These are phyloP conservation scores for Stegodyphus mimosarum DNA, from an alignment of 1,140 invertebrate genomes.

Conservation along the genomic window DNA sequence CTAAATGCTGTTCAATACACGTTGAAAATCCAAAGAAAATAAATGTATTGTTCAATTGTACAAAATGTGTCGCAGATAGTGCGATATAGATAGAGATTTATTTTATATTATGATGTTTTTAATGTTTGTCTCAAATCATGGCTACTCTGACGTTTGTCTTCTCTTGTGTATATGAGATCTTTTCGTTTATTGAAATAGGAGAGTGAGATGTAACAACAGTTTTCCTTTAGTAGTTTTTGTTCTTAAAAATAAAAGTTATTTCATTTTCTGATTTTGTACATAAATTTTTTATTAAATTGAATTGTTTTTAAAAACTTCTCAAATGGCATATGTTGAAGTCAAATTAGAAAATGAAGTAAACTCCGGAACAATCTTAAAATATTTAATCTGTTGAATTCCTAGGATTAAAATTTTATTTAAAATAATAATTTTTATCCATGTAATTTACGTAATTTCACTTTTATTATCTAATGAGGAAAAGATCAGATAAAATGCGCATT, in stretches of 20 bases:
- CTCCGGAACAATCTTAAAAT: too few relatives aligned
- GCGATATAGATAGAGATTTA: constrained; percentile 37
- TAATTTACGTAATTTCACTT: too few relatives aligned
- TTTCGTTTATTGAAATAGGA: not conserved
- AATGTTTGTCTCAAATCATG: constrained; percentile 6
- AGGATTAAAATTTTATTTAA: too few relatives aligned
- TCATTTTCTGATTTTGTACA: not conserved
- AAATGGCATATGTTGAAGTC: too few relatives aligned
- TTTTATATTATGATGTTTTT: constrained; percentile 47
- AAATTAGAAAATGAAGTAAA: too few relatives aligned
- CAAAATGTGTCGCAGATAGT: constrained; percentile 30
- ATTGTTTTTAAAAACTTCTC: not conserved
- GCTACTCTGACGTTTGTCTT: not conserved
- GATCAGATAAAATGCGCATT: too few relatives aligned
- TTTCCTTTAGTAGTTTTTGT: not conserved
- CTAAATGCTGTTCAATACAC: not conserved
- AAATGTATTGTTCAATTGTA: constrained; percentile 51
- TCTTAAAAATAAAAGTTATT: not conserved
- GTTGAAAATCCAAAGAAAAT: constrained; percentile 49
- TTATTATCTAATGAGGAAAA: too few relatives aligned
- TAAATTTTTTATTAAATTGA: not conserved
- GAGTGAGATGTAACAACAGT: not conserved
- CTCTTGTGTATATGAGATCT: not conserved
- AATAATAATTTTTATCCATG: too few relatives aligned
- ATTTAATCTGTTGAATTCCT: too few relatives aligned